phyloP scores from a whole-genome alignment of 2,113 vertebrate genomes.

The Caloenas nicobarica region DNA sequence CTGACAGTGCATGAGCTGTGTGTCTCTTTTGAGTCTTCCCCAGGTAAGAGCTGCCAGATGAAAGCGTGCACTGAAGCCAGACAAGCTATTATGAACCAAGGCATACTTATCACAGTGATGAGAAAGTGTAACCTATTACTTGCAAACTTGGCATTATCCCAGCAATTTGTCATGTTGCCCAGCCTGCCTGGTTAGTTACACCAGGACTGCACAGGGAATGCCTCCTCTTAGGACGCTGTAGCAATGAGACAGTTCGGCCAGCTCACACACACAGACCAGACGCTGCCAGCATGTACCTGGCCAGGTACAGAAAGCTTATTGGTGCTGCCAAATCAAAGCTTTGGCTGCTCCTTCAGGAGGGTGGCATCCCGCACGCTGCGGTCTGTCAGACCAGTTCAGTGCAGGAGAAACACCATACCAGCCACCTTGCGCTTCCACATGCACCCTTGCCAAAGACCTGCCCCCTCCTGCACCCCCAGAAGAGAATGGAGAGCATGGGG shows the following conservation, averaged over 20 bases:
- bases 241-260: background rate
- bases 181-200: background rate
- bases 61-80: background rate
- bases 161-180: background rate
- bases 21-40: background rate
- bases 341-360: background rate
- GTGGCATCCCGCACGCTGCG: background rate
- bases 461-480: background rate
- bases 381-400: background rate
- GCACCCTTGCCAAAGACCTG: background rate
- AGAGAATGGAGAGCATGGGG: rapidly evolving
- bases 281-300: background rate
- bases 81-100: background rate
- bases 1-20: background rate
- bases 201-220: background rate
- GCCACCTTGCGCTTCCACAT: background rate
- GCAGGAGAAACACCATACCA: background rate
- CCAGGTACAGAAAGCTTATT: background rate
- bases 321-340: background rate
- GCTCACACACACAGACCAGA: background rate
- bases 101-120: background rate
- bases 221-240: background rate
- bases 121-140: background rate
- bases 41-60: background rate
- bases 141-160: background rate